Conservation (phyloP, 2,113 vertebrate species). For the Emydocephalus ijimae region DNA sequence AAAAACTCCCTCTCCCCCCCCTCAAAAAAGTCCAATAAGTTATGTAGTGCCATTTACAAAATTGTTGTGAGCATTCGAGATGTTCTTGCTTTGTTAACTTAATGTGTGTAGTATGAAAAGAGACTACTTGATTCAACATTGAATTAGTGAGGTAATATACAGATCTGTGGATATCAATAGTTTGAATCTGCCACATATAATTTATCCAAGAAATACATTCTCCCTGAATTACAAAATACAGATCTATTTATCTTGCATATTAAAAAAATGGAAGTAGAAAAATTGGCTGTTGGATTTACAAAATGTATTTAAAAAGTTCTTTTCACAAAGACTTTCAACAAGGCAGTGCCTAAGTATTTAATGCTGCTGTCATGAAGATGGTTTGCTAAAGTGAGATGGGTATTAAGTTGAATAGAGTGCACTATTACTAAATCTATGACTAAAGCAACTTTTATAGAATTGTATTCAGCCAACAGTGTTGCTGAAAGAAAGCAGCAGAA, state of each 20-base stretch:
- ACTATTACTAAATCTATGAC: conserved; percentile 1
- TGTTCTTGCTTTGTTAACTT: background rate
- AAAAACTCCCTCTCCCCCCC: background rate
- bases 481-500: background rate
- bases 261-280: background rate
- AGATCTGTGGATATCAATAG: background rate
- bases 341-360: background rate
- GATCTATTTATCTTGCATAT: background rate
- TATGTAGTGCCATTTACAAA: background rate
- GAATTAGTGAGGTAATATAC: background rate
- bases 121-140: background rate
- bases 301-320: background rate
- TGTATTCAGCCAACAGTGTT: background rate
- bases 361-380: background rate
- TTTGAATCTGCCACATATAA: background rate
- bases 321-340: background rate
- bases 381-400: background rate
- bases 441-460: conserved; percentile 21
- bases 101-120: background rate
- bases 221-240: background rate
- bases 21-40: background rate
- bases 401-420: background rate
- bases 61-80: background rate
- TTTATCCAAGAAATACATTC: background rate
- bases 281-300: background rate